phyloP scores from a whole-genome alignment of 2,797 vertebrate genomes.

The Gymnothorax javanicus region DNA sequence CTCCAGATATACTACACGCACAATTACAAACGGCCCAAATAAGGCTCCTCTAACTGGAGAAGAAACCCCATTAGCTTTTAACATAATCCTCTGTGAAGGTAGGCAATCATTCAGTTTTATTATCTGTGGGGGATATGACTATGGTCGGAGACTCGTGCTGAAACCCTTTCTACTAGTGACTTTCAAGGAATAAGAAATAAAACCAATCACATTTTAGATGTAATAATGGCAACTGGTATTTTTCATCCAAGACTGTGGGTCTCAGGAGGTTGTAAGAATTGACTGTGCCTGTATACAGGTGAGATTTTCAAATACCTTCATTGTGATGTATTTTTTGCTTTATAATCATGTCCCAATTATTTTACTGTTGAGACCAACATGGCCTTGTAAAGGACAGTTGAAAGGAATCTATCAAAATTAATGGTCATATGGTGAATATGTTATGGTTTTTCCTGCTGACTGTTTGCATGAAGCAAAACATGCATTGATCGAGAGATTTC shows the following conservation, averaged over 20 bases:
- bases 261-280: too few species aligned
- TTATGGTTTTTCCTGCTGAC: too few species aligned
- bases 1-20: not conserved
- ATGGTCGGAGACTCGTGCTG: not conserved
- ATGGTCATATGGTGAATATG: too few species aligned
- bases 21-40: not conserved
- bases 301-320: too few species aligned
- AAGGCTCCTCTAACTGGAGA: not conserved
- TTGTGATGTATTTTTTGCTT: too few species aligned
- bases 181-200: not conserved
- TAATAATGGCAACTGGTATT: not conserved
- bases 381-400: too few species aligned
- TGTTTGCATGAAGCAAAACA: too few species aligned
- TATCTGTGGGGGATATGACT: not conserved
- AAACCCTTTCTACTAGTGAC: not conserved
- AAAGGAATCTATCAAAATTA: too few species aligned
- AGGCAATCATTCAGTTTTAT: not conserved
- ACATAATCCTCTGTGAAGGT: not conserved
- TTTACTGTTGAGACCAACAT: too few species aligned
- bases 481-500: too few species aligned
- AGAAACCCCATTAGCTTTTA: not conserved
- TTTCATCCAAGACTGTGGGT: not conserved
- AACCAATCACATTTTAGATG: not conserved
- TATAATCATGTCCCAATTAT: too few species aligned
- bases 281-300: too few species aligned